phyloP scores from a whole-genome alignment of 2,797 vertebrate genomes.

The Hylomyscus alleni region DNA sequence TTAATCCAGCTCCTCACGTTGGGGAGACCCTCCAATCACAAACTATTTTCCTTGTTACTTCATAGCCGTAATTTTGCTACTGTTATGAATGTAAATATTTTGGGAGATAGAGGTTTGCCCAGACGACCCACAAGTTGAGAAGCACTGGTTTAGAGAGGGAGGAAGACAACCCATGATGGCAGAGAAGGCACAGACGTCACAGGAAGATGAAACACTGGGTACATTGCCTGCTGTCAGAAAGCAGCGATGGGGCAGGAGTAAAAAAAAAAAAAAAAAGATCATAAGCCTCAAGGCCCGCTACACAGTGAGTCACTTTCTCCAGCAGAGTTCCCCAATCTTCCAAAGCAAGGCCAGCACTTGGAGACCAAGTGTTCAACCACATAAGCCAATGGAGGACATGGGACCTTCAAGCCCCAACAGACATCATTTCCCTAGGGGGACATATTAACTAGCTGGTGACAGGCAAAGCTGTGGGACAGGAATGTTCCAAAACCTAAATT shows the following conservation, averaged over 20 bases:
- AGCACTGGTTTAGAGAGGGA: fast-evolving
- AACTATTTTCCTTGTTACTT: neutral
- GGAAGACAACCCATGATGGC: neutral
- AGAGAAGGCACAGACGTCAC: neutral
- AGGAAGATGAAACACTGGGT: no score
- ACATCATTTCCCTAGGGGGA: neutral
- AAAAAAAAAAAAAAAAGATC: neutral
- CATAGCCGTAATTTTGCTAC: neutral
- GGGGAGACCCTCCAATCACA: neutral
- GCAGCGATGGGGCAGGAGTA: neutral
- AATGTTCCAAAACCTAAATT: conserved; percentile 4
- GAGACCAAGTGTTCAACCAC: neutral
- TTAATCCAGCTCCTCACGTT: neutral
- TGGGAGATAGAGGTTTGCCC: neutral
- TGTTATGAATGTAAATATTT: no score
- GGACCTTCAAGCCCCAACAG: neutral
- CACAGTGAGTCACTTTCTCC: neutral
- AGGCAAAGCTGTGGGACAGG: neutral
- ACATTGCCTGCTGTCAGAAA: neutral
- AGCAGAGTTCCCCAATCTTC: neutral
- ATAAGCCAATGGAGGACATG: neutral
- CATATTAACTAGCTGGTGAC: neutral
- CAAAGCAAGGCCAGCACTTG: neutral
- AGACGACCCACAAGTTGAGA: neutral
- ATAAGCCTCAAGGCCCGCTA: neutral